phyloP scores from a whole-genome alignment of 2,113 vertebrate genomes.

The Bucco capensis region DNA sequence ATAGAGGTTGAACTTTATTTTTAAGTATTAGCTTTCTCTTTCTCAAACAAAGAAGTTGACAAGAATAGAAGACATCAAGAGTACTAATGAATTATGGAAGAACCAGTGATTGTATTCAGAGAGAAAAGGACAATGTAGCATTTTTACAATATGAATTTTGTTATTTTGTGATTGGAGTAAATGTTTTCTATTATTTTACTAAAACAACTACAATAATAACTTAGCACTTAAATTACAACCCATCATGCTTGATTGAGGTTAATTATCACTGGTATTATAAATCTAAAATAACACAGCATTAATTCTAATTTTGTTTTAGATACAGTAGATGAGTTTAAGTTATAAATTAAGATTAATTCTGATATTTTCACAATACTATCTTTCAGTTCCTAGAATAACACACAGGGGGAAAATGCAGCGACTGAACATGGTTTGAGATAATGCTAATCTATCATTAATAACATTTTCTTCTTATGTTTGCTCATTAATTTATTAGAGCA shows the following conservation, averaged over 20 bases:
- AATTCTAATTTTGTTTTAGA: slow-evolving; percentile 12
- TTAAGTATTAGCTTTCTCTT: background rate
- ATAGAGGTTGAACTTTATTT: background rate
- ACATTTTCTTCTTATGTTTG: background rate
- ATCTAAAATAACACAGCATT: background rate
- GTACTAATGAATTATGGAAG: background rate
- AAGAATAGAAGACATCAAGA: background rate
- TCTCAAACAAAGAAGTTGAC: background rate
- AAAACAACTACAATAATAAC: background rate
- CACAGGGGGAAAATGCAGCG: background rate
- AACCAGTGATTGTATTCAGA: background rate
- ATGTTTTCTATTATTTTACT: background rate
- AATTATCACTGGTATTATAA: slow-evolving; percentile 1
- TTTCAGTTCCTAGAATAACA: background rate
- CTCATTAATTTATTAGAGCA: background rate
- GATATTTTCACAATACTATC: background rate
- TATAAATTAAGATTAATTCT: background rate
- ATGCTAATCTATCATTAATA: background rate
- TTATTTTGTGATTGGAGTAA: background rate
- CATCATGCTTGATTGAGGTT: background rate
- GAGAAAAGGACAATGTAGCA: background rate
- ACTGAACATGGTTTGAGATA: background rate
- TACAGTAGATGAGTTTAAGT: background rate
- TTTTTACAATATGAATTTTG: background rate
- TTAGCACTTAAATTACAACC: background rate